phyloP scores from a whole-genome alignment of 2,113 vertebrate genomes.

The Alaudala cheleensis region DNA sequence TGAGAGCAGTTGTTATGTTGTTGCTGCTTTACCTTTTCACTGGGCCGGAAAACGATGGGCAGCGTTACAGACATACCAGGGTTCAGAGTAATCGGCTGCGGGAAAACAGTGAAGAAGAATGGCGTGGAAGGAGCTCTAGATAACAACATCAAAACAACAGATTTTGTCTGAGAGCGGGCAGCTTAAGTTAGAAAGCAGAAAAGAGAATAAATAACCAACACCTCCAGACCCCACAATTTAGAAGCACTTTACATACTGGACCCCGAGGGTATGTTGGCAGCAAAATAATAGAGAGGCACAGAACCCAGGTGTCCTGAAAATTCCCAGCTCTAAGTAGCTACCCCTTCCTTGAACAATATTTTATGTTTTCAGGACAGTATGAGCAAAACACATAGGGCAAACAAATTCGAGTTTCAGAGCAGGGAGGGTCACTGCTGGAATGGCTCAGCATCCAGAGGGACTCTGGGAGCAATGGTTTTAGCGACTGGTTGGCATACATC shows the following conservation, averaged over 20 bases:
- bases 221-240: neutral
- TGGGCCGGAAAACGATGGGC: slow-evolving; percentile 85
- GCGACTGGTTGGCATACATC: slow-evolving; percentile 40
- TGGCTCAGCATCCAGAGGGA: neutral
- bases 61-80: slow-evolving; percentile 85
- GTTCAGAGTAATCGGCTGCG: slow-evolving; percentile 80
- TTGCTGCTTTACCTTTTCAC: slow-evolving; percentile 79
- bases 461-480: neutral
- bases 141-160: neutral
- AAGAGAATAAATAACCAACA: neutral
- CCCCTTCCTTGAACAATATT: neutral
- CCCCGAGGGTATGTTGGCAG: neutral
- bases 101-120: slow-evolving; percentile 81
- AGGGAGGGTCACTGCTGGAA: neutral
- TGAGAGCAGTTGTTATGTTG: neutral
- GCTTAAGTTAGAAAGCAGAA: neutral
- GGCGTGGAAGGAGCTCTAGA: slow-evolving; percentile 82
- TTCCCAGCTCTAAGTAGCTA: neutral
- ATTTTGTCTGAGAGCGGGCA: neutral
- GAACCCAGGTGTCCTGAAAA: neutral
- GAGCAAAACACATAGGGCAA: neutral
- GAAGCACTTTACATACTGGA: neutral
- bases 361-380: neutral
- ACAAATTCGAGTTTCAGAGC: neutral
- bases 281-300: neutral